Evolutionary conservation across 1,140 invertebrate genomes (phyloP), one percentile per base, ranked within the genome.

Genomic region (Galleria mellonella): DNA sequence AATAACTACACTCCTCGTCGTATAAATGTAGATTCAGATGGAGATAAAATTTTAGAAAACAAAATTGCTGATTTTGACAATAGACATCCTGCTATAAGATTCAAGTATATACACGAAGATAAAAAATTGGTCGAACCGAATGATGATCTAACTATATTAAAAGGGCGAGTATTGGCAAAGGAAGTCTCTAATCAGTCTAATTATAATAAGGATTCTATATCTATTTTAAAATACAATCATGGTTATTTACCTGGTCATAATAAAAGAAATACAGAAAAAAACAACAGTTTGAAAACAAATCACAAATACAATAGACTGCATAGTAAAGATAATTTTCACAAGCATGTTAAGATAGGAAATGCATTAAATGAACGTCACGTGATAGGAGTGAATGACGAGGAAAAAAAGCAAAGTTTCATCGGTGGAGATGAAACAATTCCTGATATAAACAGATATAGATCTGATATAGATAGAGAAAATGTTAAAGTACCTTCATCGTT

Each of bases 281-380:
- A 56, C 48, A 4, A 38, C 9, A 45, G 11, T 13, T 30, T 23
- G 39, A 46, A 43, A 32, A 31, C 41, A 30, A 43, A 54, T 23
- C 11, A 4, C 27, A 50, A 43, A 28, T 10, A 27, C 27, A 51
- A 47, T 6, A 46, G 41, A 29, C 30, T 37, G 14, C 23, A 42
- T 15, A 58, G 32, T 27, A 51, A 52, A 35, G 52, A 54, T 46
- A 61, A 67, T 51, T 81, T 83, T 44, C 51, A 72, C 38, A 76
- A 79, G 50, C 47, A 70, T 23, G 54, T 84, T 0, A 85, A 84
- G 51, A 56, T 84, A 45, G 83, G 71, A 10, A 87, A 85, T 51
- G 70, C 77, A 12, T 58, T 84, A 43, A 81, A 81, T 43, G 83
- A 84, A 64, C 51, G 54, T 9, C 44, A 60, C 14, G 51, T 78